Evolutionary conservation across 2,113 vertebrate genomes (phyloP), one percentile per base, ranked within the genome.

Genomic region (human (Homo sapiens)): DNA sequence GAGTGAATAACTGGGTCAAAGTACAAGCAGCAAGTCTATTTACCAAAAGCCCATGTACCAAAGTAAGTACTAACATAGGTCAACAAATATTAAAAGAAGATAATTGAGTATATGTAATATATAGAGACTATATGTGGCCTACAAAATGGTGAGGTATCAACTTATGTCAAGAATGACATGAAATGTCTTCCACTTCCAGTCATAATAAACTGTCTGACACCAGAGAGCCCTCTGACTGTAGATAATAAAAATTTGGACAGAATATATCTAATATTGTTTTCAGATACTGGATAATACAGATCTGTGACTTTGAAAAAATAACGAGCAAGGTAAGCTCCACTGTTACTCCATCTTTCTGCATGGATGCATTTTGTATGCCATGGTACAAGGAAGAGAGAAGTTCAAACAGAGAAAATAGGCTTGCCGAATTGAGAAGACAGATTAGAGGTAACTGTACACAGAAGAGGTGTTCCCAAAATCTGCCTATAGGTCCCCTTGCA

Each of bases 21-120:
- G 20, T 64, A 83, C 20, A 96, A 38, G 27, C 48, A 93, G 43
- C 52, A 50, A 86, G 96, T 92, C n/a, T 94, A 61, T 35, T 72
- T 52, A 87, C 11, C 27, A 73, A 18, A n/a, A 81, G 79, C 8
- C 17, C 16, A 45, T 20, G 20, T 84, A 30, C 7, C 64, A 88
- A 38, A 32, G 40, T 40, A 80, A 80, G 23, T 61, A 93, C 30
- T 45, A 73, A 43, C 18, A 32, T n/a, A 84, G 10, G 13, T 43
- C 43, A 76, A 43, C 17, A 66, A 10, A 43, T 25, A 57, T 66
- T 75, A 18, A 23, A 92, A 40, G 43, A 40, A 61, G 57, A 20
- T 61, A 92, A 95, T 14, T 68, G 23, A 79, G 30, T 85, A 30
- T 27, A n/a, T 35, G 16, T 57, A 66, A 5, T 50, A 87, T 35